phyloP scores from a whole-genome alignment of 2,888 invertebrate species.

The Crepidodera aurea region DNA sequence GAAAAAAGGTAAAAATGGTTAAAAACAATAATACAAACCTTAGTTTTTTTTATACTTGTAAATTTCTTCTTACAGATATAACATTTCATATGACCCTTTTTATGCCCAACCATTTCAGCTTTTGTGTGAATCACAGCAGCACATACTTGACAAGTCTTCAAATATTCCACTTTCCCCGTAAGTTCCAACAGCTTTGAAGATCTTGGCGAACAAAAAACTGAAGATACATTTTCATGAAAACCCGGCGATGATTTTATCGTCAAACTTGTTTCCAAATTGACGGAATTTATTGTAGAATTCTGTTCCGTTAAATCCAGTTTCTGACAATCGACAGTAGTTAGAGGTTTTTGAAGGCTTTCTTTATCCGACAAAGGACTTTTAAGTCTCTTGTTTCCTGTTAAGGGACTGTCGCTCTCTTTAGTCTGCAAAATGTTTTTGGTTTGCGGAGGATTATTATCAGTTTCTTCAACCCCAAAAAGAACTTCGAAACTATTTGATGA shows the following conservation, averaged over 20 bases:
- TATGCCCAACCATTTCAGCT: slow-evolving; percentile 21
- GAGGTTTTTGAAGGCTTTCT: no score
- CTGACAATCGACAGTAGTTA: no score
- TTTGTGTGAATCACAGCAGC: slow-evolving; percentile 24
- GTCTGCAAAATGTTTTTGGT: no score
- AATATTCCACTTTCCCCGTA: slow-evolving; percentile 16
- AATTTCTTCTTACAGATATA: slow-evolving; percentile 34
- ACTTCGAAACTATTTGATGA: no score
- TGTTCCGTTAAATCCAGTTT: not conserved
- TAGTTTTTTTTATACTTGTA: slow-evolving; percentile 24
- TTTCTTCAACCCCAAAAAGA: no score
- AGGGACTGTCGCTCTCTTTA: no score
- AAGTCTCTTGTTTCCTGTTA: no score
- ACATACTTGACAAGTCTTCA: slow-evolving; percentile 31
- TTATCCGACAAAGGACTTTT: no score
- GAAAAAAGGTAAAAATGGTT: no score
- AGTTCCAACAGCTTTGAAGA: slow-evolving; percentile 15
- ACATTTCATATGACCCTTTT: slow-evolving; percentile 31
- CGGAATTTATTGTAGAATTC: not conserved
- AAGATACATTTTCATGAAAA: not conserved
- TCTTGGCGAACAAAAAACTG: slow-evolving; percentile 1
- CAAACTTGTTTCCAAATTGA: not conserved
- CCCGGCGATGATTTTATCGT: not conserved
- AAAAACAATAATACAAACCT: slow-evolving; percentile 5
- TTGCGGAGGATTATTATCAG: no score